Conservation (phyloP, 2,113 vertebrate species). For the Phrynosoma platyrhinos region DNA sequence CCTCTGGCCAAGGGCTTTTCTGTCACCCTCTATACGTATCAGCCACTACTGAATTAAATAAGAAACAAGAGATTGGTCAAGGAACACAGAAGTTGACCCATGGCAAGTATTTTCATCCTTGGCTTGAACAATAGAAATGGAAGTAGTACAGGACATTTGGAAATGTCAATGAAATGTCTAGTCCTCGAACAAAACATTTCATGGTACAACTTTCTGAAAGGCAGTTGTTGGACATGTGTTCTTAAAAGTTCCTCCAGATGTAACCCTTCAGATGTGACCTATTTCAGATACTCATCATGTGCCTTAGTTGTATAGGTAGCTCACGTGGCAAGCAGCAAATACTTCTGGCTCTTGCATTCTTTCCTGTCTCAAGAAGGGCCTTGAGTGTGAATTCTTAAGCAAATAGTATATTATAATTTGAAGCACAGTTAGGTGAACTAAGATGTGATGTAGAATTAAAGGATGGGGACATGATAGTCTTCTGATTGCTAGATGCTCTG, state of each 20-base stretch:
- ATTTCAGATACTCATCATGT: background rate
- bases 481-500: background rate
- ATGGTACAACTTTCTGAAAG: background rate
- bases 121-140: background rate
- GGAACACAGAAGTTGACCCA: background rate
- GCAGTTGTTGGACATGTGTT: background rate
- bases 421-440: background rate
- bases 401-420: background rate
- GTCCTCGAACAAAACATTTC: background rate
- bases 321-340: background rate
- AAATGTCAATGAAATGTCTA: background rate
- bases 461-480: background rate
- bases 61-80: background rate
- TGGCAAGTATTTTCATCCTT: background rate
- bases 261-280: background rate
- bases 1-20: background rate
- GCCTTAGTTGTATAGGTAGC: background rate
- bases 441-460: background rate
- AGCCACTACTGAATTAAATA: background rate
- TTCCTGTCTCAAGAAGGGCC: background rate
- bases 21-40: background rate
- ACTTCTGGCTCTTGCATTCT: background rate
- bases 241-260: background rate
- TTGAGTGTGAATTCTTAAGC: background rate
- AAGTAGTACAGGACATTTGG: background rate